Conservation (phyloP, 1,140 invertebrate species). For the Drosophila sechellia region DNA sequence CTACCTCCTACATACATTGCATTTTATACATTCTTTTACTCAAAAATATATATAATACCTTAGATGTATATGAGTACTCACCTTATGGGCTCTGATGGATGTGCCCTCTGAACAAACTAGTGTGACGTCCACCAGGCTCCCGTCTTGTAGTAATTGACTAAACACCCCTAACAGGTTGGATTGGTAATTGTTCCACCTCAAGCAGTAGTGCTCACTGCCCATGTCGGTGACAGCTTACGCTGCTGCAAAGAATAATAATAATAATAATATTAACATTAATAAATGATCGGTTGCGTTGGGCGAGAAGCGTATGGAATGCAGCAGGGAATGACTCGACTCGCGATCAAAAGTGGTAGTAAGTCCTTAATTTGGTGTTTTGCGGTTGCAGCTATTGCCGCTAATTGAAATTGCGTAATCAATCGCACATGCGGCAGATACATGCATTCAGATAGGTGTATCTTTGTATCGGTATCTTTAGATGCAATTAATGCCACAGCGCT, state of each 20-base stretch:
- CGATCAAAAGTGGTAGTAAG: slow-evolving; percentile 27
- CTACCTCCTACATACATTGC: too few relatives aligned
- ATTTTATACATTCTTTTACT: too few relatives aligned
- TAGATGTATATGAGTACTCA: slow-evolving; percentile 59
- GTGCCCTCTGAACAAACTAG: slow-evolving; percentile 96
- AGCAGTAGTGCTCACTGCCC: slow-evolving; percentile 98
- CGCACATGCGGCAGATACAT: slow-evolving; percentile 11
- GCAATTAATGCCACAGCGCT: slow-evolving; percentile 63
- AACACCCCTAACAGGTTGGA: slow-evolving; percentile 97
- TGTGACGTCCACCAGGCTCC: slow-evolving; percentile 97
- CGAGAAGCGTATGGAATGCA: not conserved
- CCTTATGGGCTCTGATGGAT: slow-evolving; percentile 96
- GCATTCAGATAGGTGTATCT: slow-evolving; percentile 11
- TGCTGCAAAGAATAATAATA: slow-evolving; percentile 86
- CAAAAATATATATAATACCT: too few relatives aligned
- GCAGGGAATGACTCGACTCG: slow-evolving; percentile 1
- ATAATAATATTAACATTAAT: not conserved
- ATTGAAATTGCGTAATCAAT: slow-evolving; percentile 67
- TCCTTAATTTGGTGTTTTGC: slow-evolving; percentile 50
- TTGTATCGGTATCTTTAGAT: slow-evolving; percentile 34
- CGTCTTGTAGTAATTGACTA: slow-evolving; percentile 96
- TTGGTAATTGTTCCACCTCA: slow-evolving; percentile 98
- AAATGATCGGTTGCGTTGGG: not conserved
- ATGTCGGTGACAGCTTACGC: slow-evolving; percentile 95
- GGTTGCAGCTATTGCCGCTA: slow-evolving; percentile 20